Conservation (phyloP, 2,797 vertebrate species). For the Pseudochaenichthys georgianus region DNA sequence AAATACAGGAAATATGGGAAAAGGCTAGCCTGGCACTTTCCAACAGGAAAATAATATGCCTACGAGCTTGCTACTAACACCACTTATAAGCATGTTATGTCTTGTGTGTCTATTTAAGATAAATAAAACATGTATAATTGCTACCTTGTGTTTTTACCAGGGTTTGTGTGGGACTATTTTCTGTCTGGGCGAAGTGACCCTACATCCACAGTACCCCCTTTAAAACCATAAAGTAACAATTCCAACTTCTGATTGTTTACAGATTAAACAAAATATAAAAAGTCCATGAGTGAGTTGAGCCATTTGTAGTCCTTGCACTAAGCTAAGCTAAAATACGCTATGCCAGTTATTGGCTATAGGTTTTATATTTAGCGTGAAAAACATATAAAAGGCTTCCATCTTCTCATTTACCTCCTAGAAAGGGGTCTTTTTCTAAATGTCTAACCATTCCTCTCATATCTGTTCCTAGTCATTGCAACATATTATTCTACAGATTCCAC, state of each 20-base stretch:
- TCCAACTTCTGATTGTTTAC: too few relatives aligned
- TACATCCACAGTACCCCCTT: neutral
- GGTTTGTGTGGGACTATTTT: neutral
- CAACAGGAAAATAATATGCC: too few relatives aligned
- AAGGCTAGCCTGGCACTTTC: neutral
- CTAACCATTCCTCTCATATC: neutral
- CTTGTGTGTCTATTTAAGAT: neutral
- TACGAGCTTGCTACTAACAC: neutral
- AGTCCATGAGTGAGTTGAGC: neutral
- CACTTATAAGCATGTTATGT: neutral
- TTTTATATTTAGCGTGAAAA: neutral
- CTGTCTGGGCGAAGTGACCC: neutral
- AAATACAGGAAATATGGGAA: neutral
- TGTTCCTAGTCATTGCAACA: constrained; percentile 2
- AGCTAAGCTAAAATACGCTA: constrained; percentile 7
- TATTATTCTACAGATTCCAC: constrained; percentile 69
- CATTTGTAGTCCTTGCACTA: neutral
- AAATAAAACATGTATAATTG: neutral
- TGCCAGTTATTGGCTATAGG: neutral
- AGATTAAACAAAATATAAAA: neutral
- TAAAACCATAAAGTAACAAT: neutral
- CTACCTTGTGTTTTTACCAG: neutral
- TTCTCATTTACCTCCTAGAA: neutral
- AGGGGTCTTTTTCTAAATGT: neutral
- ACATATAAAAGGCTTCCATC: neutral